Conservation (phyloP, 2,797 vertebrate species). For the Xerus rutilus region DNA sequence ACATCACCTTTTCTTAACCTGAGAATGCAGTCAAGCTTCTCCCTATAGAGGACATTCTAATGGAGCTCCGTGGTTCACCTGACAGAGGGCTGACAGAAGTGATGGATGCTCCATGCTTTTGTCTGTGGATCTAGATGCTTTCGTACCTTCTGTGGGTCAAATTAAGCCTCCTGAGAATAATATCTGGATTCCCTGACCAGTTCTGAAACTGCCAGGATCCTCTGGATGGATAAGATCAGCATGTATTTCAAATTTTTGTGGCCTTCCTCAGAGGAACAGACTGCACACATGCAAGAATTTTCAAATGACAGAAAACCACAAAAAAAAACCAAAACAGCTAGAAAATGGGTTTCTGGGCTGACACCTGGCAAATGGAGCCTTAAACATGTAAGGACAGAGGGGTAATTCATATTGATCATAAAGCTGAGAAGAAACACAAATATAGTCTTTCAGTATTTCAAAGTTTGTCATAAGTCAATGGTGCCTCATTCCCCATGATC, state of each 20-base stretch:
- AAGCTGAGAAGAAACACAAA: conserved; percentile 48
- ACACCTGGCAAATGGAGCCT: conserved; percentile 63
- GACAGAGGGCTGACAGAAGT: conserved; percentile 17
- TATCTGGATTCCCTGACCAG: conserved; percentile 16
- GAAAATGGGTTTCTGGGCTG: conserved; percentile 63
- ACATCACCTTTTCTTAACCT: conserved; percentile 62
- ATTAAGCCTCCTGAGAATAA: conserved; percentile 55
- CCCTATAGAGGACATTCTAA: conserved; percentile 34
- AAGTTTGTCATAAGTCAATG: neutral
- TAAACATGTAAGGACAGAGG: conserved; percentile 54
- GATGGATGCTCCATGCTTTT: neutral
- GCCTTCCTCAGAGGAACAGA: conserved; percentile 59
- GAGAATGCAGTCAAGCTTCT: conserved; percentile 65
- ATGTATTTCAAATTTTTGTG: conserved; percentile 55
- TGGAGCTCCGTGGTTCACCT: conserved; percentile 48
- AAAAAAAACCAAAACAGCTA: conserved; percentile 47
- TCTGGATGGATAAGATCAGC: conserved; percentile 52
- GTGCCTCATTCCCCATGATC: neutral
- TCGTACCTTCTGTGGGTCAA: conserved; percentile 31
- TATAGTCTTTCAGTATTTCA: neutral
- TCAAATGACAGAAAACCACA: conserved; percentile 51
- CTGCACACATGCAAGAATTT: conserved; percentile 41
- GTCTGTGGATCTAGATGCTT: conserved; percentile 36
- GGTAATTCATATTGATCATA: conserved; percentile 60
- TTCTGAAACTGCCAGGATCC: conserved; percentile 47